Conservation (phyloP, 2,888 invertebrate genomes). For the Drosophila monieri region DNA sequence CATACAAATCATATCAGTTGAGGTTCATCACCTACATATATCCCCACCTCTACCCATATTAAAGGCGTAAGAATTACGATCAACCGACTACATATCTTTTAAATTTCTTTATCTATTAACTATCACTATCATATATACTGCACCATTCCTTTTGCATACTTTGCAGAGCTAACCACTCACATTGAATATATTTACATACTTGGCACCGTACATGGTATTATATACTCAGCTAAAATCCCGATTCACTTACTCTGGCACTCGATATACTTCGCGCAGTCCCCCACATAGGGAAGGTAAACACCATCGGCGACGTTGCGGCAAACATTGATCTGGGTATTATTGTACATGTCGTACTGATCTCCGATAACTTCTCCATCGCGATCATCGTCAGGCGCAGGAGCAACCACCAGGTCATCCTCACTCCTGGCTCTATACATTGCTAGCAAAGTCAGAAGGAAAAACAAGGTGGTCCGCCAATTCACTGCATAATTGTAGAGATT, state of each 20-base stretch:
- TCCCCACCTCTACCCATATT: too few relatives aligned
- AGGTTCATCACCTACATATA: too few relatives aligned
- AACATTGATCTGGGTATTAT: slow-evolving; percentile 42
- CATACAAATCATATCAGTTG: too few relatives aligned
- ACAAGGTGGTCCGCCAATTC: slow-evolving; percentile 36
- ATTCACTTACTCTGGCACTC: slow-evolving; percentile 56
- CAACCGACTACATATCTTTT: too few relatives aligned
- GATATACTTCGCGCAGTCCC: slow-evolving; percentile 57
- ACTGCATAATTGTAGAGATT: slow-evolving; percentile 9
- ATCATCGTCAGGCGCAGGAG: slow-evolving; percentile 32
- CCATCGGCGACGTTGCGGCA: slow-evolving; percentile 56
- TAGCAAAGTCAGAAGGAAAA: slow-evolving; percentile 27
- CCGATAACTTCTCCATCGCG: slow-evolving; percentile 6
- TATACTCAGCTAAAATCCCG: too few relatives aligned
- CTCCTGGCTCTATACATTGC: slow-evolving; percentile 4
- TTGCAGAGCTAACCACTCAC: too few relatives aligned
- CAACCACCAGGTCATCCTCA: slow-evolving; percentile 33
- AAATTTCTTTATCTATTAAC: too few relatives aligned
- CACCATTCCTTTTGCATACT: too few relatives aligned
- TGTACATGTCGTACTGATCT: slow-evolving; percentile 7
- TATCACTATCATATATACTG: too few relatives aligned
- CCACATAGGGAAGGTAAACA: slow-evolving; percentile 54
- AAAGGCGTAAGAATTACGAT: too few relatives aligned
- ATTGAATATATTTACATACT: too few relatives aligned
- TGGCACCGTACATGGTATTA: too few relatives aligned